Evolutionary conservation across 1,140 invertebrate genomes (phyloP).

Genomic region (Macrobrachium nipponense): DNA sequence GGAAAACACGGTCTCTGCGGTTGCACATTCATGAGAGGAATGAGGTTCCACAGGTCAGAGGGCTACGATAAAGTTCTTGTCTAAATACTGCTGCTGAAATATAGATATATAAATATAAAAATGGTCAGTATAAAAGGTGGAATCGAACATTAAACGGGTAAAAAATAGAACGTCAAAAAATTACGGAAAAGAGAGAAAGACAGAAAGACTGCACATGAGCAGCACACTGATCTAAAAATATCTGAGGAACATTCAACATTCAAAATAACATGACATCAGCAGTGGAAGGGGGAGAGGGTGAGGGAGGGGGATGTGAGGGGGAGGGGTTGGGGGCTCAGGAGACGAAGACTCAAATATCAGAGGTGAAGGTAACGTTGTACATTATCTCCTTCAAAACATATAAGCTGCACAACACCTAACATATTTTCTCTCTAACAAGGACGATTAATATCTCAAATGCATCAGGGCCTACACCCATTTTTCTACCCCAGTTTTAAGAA

Average conservation of each 20-base stretch:
- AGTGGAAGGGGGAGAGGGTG: constrained; percentile 34
- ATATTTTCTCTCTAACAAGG: too few species aligned
- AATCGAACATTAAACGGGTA: not conserved
- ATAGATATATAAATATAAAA: constrained; percentile 2
- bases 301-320: not conserved
- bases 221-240: constrained; percentile 45
- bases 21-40: not conserved
- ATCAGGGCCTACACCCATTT: too few species aligned
- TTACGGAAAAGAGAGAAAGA: constrained; percentile 15
- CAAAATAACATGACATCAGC: too few species aligned
- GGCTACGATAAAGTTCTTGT: not conserved
- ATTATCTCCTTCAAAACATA: too few species aligned
- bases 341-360: not conserved
- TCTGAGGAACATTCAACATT: too few species aligned
- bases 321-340: not conserved
- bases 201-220: constrained; percentile 33
- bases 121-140: not conserved
- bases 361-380: not conserved
- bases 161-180: not conserved
- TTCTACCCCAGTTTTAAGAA: too few species aligned
- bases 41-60: too few species aligned
- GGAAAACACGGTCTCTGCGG: not conserved
- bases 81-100: not conserved
- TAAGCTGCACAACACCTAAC: too few species aligned
- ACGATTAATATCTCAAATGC: too few species aligned